Percentiles rank a stretch among this genome's conserved stretches.
Conservation (phyloP, 2,888 invertebrate species). For the Hyles lineata region DNA sequence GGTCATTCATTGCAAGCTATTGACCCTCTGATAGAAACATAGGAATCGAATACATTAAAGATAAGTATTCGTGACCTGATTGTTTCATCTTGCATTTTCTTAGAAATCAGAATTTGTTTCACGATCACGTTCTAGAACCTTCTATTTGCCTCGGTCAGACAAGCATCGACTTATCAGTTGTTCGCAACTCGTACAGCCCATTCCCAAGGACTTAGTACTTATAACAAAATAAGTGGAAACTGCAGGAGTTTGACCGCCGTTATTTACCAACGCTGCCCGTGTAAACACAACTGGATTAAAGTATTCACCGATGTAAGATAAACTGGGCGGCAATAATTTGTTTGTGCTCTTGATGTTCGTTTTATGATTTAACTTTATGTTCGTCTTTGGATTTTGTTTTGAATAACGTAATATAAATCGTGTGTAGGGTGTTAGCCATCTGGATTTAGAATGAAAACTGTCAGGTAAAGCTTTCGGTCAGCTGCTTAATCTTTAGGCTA, state of each 20-base stretch:
- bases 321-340: slow-evolving; percentile 48
- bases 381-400: not conserved
- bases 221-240: slow-evolving; percentile 70
- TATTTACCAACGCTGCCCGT: slow-evolving; percentile 67
- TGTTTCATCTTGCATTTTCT: not conserved
- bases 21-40: no score
- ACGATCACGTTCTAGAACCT: not conserved
- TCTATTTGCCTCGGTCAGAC: not conserved
- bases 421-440: not conserved
- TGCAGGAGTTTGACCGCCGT: slow-evolving; percentile 58
- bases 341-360: not conserved
- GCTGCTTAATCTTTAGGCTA: no score
- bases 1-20: no score
- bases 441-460: not conserved
- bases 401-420: not conserved
- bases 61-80: not conserved
- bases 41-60: not conserved
- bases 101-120: not conserved
- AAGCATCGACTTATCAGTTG: slow-evolving; percentile 16
- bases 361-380: not conserved
- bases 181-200: slow-evolving; percentile 42
- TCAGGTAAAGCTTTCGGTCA: no score
- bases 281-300: slow-evolving; percentile 70
- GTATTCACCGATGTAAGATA: slow-evolving; percentile 58
- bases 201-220: slow-evolving; percentile 59